Percentiles rank a stretch among this genome's conserved stretches.
Evolutionary conservation across 2,797 vertebrate species (phyloP).

Genomic region (Delichon dasypus): DNA sequence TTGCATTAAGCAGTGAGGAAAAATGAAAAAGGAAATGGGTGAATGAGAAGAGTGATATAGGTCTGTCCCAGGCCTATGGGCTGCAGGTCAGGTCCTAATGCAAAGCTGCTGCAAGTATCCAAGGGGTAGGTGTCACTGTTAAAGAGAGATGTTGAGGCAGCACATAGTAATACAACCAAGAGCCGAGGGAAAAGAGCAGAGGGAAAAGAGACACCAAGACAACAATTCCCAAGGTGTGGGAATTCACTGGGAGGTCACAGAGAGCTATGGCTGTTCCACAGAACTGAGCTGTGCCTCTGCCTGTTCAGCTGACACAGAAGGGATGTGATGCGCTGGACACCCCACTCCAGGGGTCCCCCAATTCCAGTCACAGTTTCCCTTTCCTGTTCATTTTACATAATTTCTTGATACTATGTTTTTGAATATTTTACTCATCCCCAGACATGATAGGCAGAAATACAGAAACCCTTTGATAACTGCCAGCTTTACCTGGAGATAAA

Average conservation of each 20-base stretch:
- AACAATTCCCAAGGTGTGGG: rapidly evolving
- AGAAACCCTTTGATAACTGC: neutral
- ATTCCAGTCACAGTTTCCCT: neutral
- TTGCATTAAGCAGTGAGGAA: neutral
- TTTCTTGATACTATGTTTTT: neutral
- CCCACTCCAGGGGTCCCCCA: neutral
- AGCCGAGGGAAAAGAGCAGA: neutral
- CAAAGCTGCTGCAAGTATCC: neutral
- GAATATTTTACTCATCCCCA: neutral
- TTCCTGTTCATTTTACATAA: neutral
- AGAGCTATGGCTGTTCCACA: neutral
- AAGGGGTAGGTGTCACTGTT: rapidly evolving
- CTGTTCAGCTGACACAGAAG: neutral
- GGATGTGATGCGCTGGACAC: neutral
- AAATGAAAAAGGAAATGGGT: neutral
- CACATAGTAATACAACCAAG: neutral
- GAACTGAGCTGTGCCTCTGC: neutral
- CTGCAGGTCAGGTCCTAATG: neutral
- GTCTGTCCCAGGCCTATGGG: neutral
- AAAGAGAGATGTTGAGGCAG: neutral
- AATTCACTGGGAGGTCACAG: rapidly evolving
- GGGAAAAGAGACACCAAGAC: neutral
- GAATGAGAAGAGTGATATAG: neutral
- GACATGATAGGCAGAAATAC: neutral
- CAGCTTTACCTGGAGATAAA: neutral